Conservation (phyloP, 2,888 invertebrate genomes). For the Microchrysa polita region DNA sequence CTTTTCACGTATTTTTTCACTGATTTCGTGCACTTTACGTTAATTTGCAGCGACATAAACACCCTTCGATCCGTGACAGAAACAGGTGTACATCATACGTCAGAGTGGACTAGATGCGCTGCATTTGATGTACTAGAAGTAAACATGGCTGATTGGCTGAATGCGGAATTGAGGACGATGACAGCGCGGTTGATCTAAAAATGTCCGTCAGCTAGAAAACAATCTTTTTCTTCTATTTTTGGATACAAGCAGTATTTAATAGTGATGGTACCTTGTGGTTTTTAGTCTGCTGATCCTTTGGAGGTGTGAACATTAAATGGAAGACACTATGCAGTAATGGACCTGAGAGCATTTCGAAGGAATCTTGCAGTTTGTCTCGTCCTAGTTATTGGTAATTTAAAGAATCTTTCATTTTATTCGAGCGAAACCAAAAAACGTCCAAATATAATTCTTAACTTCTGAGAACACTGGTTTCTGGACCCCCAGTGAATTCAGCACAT, state of each 20-base stretch:
- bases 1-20: slow-evolving; percentile 22
- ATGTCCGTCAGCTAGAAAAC: neutral
- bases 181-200: neutral
- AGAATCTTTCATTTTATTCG: neutral
- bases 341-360: neutral
- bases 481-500: slow-evolving; percentile 23
- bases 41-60: slow-evolving; percentile 54
- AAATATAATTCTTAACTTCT: neutral
- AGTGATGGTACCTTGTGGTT: neutral
- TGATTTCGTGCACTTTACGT: slow-evolving; percentile 18
- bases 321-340: neutral
- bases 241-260: neutral
- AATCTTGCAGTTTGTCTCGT: neutral
- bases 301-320: neutral
- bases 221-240: neutral
- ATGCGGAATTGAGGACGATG: slow-evolving; percentile 18
- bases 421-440: neutral
- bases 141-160: slow-evolving; percentile 46
- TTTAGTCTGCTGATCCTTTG: neutral
- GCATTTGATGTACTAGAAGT: slow-evolving; percentile 29
- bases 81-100: slow-evolving; percentile 56
- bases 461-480: neutral
- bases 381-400: neutral
- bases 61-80: slow-evolving; percentile 56
- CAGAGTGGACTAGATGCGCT: slow-evolving; percentile 49